These are phyloP conservation scores for Axinella damicornis DNA, from an alignment of 37 sponge, comb jelly and placozoan species.

Conservation along the genomic window DNA sequence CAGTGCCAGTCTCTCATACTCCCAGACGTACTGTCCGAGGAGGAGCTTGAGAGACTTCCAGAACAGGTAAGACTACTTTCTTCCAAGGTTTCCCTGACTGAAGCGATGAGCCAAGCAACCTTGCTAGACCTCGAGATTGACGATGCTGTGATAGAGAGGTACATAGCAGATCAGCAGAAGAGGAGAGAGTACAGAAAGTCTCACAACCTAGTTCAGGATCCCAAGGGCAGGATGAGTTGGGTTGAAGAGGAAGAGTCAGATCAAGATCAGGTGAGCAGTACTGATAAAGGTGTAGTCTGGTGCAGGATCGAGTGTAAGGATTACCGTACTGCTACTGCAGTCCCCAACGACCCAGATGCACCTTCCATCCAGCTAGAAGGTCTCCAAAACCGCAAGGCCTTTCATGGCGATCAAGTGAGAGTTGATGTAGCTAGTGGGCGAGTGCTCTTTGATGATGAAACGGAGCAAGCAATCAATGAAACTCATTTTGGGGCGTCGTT, in stretches of 20 bases:
- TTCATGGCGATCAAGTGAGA: conserved; percentile 32
- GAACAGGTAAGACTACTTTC: background rate
- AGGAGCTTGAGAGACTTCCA: background rate
- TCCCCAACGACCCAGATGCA: background rate
- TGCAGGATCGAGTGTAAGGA: conserved; percentile 14
- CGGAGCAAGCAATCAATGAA: conserved; percentile 10
- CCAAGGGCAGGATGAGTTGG: background rate
- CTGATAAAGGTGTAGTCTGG: background rate
- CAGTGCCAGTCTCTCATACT: conserved; percentile 18
- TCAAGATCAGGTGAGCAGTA: background rate
- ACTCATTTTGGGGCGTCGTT: conserved; percentile 14
- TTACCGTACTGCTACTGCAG: conserved; percentile 11
- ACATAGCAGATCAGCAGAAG: conserved; percentile 17
- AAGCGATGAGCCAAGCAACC: background rate
- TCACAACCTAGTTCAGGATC: background rate
- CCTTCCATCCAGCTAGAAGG: background rate
- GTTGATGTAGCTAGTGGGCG: background rate
- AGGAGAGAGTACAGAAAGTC: conserved; percentile 1
- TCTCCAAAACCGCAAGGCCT: conserved; percentile 4
- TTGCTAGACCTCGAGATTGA: background rate
- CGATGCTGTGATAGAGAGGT: conserved; percentile 6
- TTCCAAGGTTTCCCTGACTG: background rate
- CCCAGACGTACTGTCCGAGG: background rate
- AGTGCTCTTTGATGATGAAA: conserved; percentile 24
- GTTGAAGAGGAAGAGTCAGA: conserved; percentile 3